Conservation (phyloP, 2,797 vertebrate genomes). For the Cryptoblepharus egeriae region DNA sequence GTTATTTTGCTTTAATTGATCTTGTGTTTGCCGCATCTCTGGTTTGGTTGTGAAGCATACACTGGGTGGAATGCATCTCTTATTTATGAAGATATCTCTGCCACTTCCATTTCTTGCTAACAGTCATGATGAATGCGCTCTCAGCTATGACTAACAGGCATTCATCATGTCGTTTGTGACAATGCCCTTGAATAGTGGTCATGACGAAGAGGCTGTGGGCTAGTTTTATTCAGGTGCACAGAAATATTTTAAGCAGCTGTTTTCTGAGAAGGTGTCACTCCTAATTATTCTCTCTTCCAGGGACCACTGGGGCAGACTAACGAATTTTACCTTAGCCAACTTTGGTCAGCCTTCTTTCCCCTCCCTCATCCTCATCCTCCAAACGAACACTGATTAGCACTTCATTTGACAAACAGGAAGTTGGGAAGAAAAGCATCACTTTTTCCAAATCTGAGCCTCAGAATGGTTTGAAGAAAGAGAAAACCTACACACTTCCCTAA, state of each 20-base stretch:
- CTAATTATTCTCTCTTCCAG: conserved; percentile 44
- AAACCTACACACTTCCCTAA: conserved; percentile 76
- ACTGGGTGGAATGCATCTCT: no score
- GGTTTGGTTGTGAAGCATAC: background rate
- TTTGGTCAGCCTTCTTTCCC: conserved; percentile 39
- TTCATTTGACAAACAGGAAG: conserved; percentile 79
- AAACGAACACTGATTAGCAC: conserved; percentile 70
- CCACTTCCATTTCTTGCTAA: background rate
- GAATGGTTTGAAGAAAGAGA: conserved; percentile 74
- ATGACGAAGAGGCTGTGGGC: rapidly evolving
- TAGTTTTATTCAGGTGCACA: conserved; percentile 7
- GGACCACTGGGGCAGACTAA: conserved; percentile 19
- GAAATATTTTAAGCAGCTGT: conserved; percentile 36
- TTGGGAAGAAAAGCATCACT: conserved; percentile 74
- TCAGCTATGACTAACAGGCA: background rate
- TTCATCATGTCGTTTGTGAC: background rate
- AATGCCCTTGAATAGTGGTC: background rate
- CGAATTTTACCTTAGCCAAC: conserved; percentile 72
- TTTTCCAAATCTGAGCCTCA: conserved; percentile 68
- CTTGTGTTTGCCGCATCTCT: background rate
- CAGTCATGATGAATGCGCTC: no score
- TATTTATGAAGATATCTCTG: background rate
- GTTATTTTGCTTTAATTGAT: background rate
- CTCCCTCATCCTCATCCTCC: background rate
- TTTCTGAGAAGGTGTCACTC: conserved; percentile 49